Evolutionary conservation across 2,888 invertebrate genomes (phyloP), one percentile per base, ranked within the genome.

Genomic region (Ceriagrion tenellum): DNA sequence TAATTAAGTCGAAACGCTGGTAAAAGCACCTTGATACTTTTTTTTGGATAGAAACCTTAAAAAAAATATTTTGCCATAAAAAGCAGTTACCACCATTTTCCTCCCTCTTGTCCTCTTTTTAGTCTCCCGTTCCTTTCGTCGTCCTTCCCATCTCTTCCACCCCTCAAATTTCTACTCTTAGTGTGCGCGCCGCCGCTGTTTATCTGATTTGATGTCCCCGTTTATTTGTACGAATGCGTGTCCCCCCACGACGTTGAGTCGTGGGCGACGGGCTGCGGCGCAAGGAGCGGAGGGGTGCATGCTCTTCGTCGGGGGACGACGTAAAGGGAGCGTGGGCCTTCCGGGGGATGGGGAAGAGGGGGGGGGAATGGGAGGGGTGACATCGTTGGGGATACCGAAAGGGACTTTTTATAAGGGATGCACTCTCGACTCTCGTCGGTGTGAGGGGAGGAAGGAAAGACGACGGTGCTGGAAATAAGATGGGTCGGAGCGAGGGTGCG

Each of bases 171-270:
- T 89, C 55, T 8, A n/a, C 23, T 89, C 3, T 89, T 23, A 12
- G 55, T 89, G 89, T 26, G 35, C 81, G 0, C 20, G 1, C 59
- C 20, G 59, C 35, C 89, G 55, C 55, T 55, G 55, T 26, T 89
- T 89, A 89, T 89, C 89, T 89, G 89, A 89, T 89, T 55, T 55
- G 55, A 89, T 55, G 89, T 89, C 89, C 10, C 26, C 55, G n/a
- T 55, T 89, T 89, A 89, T 89, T 55, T 55, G 89, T 89, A 55
- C 55, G 55, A 89, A 89, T 89, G 89, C 89, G 55, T 23, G n/a
- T n/a, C n/a, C 55, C 55, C 89, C 47, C 2, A 10, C 20, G 47
- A 23, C 88, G 88, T 88, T 88, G 88, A 88, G 55, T 89, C 89
- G n/a, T 2, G 89, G 55, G 30, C 81, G 69, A 69, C 10, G 63